Conservation (phyloP, 2,888 invertebrate genomes). For the Epinotia demarniana region DNA sequence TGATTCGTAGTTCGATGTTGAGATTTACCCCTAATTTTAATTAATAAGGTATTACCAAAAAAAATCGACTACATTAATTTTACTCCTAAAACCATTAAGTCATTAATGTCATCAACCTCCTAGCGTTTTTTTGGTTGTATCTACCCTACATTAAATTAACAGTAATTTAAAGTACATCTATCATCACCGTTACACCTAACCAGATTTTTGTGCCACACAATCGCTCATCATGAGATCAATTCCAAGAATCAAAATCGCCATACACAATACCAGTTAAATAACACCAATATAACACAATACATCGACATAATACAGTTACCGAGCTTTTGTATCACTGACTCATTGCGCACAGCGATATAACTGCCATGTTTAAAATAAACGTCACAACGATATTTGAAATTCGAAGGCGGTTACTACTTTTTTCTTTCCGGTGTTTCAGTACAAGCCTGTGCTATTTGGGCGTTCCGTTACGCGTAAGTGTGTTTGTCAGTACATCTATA, state of each 20-base stretch:
- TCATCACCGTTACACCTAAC: slow-evolving; percentile 13
- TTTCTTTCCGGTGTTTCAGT: neutral
- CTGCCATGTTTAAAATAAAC: neutral
- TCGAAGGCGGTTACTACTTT: neutral
- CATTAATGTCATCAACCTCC: too few relatives aligned
- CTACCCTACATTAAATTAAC: neutral
- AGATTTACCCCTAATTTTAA: too few relatives aligned
- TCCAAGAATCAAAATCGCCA: neutral
- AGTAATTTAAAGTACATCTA: neutral
- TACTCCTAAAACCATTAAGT: too few relatives aligned
- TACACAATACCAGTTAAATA: slow-evolving; percentile 24
- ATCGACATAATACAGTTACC: slow-evolving; percentile 33
- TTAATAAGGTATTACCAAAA: too few relatives aligned
- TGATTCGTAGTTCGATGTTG: too few relatives aligned
- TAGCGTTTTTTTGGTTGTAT: too few relatives aligned
- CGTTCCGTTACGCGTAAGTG: slow-evolving; percentile 27
- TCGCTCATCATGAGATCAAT: neutral
- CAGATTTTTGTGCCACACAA: slow-evolving; percentile 11
- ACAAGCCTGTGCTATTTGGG: slow-evolving; percentile 8
- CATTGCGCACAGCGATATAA: slow-evolving; percentile 28
- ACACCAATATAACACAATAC: slow-evolving; percentile 28
- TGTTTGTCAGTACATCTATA: slow-evolving; percentile 17
- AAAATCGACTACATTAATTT: too few relatives aligned
- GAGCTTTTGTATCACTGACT: slow-evolving; percentile 19
- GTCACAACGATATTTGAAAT: neutral